These are phyloP conservation scores for Drosophila malerkotliana DNA, from an alignment of 1,140 invertebrate species.

Conservation along the genomic window DNA sequence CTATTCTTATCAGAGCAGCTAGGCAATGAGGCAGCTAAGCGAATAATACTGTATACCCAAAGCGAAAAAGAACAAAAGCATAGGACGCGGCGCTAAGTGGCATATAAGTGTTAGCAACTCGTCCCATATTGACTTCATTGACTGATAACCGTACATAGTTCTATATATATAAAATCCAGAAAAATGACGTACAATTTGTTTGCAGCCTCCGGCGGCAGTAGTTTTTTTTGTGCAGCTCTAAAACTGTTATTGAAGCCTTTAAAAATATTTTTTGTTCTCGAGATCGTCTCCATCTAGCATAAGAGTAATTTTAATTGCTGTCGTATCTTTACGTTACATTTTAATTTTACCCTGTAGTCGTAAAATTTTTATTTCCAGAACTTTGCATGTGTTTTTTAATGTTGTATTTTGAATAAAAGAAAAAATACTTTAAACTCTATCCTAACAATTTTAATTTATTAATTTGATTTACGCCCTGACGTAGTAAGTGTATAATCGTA, in stretches of 20 bases:
- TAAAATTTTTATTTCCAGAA: slow-evolving; percentile 50
- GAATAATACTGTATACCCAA: slow-evolving; percentile 3
- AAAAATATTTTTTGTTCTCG: slow-evolving; percentile 38
- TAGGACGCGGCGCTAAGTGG: slow-evolving; percentile 34
- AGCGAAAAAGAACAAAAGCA: slow-evolving; percentile 64
- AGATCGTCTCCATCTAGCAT: slow-evolving; percentile 31
- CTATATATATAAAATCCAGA: slow-evolving; percentile 15
- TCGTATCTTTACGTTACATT: slow-evolving; percentile 24
- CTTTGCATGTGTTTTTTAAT: slow-evolving; percentile 49
- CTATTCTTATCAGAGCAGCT: too few species aligned
- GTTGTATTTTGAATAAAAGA: slow-evolving; percentile 74
- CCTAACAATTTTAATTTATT: slow-evolving; percentile 19
- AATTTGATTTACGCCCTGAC: slow-evolving; percentile 5
- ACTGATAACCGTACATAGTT: slow-evolving; percentile 67
- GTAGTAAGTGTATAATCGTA: slow-evolving; percentile 19
- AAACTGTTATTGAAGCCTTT: slow-evolving; percentile 51
- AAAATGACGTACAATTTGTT: slow-evolving; percentile 47
- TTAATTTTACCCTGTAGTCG: slow-evolving; percentile 36
- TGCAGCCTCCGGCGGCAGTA: slow-evolving; percentile 10
- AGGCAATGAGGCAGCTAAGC: too few species aligned
- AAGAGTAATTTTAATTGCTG: slow-evolving; percentile 30
- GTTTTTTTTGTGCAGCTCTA: slow-evolving; percentile 38
- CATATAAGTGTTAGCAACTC: slow-evolving; percentile 49
- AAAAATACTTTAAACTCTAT: slow-evolving; percentile 45
- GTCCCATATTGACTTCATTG: slow-evolving; percentile 71